Evolutionary conservation across 2,888 invertebrate species (phyloP).

Genomic region (Chalcis sispes): DNA sequence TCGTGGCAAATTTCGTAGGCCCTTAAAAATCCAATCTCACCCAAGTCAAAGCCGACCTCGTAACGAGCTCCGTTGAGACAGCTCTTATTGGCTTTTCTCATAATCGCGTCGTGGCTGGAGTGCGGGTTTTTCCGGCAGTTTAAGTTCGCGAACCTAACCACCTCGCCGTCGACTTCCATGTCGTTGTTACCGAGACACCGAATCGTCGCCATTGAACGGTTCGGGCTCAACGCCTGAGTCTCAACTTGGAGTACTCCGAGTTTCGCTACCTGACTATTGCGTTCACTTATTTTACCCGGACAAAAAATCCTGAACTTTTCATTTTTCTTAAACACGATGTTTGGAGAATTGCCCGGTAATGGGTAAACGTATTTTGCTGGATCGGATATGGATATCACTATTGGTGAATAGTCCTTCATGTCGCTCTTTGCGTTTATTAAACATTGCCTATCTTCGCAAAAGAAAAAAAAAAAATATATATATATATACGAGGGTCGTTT

Average conservation of each 20-base stretch:
- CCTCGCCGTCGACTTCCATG: neutral
- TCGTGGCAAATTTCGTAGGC: conserved; percentile 79
- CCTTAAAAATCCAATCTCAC: conserved; percentile 9
- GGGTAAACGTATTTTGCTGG: conserved; percentile 34
- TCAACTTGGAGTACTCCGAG: neutral
- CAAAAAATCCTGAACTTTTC: conserved; percentile 14
- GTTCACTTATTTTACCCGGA: conserved; percentile 7
- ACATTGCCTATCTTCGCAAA: neutral
- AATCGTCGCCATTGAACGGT: neutral
- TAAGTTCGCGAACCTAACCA: conserved; percentile 16
- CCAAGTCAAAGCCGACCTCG: conserved; percentile 43
- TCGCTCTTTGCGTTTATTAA: neutral
- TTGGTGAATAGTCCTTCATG: conserved; percentile 15
- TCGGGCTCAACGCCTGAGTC: neutral
- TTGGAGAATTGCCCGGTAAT: neutral
- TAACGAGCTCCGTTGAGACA: conserved; percentile 30
- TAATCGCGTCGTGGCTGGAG: conserved; percentile 29
- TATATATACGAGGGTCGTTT: no score
- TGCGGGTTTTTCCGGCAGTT: conserved; percentile 29
- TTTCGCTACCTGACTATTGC: neutral
- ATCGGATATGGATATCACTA: neutral
- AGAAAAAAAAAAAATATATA: no score
- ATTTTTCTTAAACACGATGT: conserved; percentile 10
- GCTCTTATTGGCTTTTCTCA: neutral
- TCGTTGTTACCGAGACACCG: conserved; percentile 63